Evolutionary conservation across 1,140 invertebrate genomes (phyloP), one percentile per base, ranked within the genome.

Genomic region (Kradibia gibbosae): DNA sequence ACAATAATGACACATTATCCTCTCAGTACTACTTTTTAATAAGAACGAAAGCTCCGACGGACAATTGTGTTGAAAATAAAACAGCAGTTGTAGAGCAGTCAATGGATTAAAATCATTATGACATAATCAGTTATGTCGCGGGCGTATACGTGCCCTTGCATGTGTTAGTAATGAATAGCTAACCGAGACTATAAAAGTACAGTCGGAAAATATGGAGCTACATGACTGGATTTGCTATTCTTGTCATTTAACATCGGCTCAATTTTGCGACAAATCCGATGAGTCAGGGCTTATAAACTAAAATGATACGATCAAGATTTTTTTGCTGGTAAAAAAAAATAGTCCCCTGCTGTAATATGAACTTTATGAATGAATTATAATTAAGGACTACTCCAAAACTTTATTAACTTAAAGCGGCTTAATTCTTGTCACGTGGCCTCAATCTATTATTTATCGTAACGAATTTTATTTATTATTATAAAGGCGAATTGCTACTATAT

Each of bases 151-250:
- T 65, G 7, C 17, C 76, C 75, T 71, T 71, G 76, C 80, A 78
- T 78, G 72, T 78, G 75, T 70, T 25, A 8, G 45, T 65, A 65
- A 73, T 73, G 10, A 73, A 53, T 31, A 25, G 28, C 13, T 17
- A 50, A 39, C 15, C 3, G 71, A 31, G 48, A 72, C 25, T 53
- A 53, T 73, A 31, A 53, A 71, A 71, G 39, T 71, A 39, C 42
- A 7, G n/a, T 71, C 28, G 42, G 42, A 48, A 48, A 48, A 71
- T 28, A 28, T 48, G 42, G 42, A 71, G 42, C 42, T 48, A 48
- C 42, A n/a, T 28, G 70, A 45, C 71, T 31, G 5, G 71, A 48
- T 48, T 53, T 31, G 22, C 71, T 73, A 73, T 73, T 73, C 34
- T 73, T 53, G 48, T 73, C 71, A 53, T 73, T 73, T 45, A 45